These are phyloP conservation scores for Eremophila alpestris DNA, from an alignment of 2,797 vertebrate species.

Conservation along the genomic window DNA sequence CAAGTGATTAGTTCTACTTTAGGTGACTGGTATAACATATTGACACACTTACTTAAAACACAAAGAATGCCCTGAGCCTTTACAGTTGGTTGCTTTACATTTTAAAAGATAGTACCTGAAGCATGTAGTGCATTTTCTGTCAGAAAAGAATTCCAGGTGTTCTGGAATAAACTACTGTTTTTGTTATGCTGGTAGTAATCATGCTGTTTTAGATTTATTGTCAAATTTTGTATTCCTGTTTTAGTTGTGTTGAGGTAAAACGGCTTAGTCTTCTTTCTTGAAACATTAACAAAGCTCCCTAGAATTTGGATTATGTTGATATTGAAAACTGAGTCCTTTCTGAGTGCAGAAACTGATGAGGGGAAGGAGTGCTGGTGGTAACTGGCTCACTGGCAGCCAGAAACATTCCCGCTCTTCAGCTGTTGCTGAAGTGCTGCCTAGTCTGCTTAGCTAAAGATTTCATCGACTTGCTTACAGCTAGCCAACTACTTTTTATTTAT, in stretches of 20 bases:
- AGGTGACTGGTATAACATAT: not conserved
- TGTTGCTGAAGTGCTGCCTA: not conserved
- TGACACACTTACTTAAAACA: not conserved
- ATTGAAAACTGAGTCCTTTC: not conserved
- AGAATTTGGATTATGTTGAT: not conserved
- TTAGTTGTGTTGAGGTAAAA: not conserved
- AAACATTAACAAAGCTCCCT: not conserved
- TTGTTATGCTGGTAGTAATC: not conserved
- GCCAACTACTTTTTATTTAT: not conserved
- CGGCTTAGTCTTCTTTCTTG: not conserved
- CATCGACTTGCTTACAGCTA: not conserved
- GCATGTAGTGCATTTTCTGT: rapidly evolving
- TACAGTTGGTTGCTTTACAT: not conserved
- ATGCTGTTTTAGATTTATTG: not conserved
- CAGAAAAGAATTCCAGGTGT: not conserved
- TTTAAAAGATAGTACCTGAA: not conserved
- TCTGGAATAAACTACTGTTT: not conserved
- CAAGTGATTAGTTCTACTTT: not conserved
- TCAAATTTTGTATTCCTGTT: not conserved
- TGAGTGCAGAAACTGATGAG: not conserved
- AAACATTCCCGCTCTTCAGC: not conserved
- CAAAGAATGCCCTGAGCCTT: not conserved
- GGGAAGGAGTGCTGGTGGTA: not conserved
- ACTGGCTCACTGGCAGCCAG: not conserved
- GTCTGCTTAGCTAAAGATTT: not conserved